These are phyloP conservation scores for Falco punctatus DNA, from an alignment of 2,113 vertebrate species.

Conservation along the genomic window DNA sequence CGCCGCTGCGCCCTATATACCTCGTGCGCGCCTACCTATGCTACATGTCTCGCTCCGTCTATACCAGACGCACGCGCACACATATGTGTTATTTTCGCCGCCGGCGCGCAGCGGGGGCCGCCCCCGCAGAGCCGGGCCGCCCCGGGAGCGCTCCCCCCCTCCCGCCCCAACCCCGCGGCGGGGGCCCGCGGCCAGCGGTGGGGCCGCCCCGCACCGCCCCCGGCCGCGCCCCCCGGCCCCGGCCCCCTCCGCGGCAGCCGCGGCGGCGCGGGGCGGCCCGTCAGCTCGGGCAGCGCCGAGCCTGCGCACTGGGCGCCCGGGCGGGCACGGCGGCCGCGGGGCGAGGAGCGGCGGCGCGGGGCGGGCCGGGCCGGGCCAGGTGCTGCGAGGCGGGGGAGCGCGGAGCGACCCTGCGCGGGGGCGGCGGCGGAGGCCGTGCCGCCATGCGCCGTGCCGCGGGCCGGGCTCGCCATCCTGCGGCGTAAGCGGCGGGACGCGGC, in stretches of 20 bases:
- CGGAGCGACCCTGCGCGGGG: not conserved
- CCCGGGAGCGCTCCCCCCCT: not conserved
- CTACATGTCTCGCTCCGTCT: too few relatives aligned
- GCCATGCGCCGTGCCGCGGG: slow-evolving; percentile 63
- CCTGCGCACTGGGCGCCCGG: too few relatives aligned
- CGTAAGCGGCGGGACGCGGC: slow-evolving; percentile 17
- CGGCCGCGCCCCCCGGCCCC: not conserved
- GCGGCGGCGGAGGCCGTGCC: slow-evolving; percentile 25
- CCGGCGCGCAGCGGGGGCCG: not conserved
- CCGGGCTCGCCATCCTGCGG: slow-evolving; percentile 11
- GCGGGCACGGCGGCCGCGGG: too few relatives aligned
- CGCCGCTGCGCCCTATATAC: not conserved
- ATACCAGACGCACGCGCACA: not conserved
- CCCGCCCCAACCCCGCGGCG: not conserved
- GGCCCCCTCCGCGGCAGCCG: too few relatives aligned
- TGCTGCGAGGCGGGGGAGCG: too few relatives aligned
- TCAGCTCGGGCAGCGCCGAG: too few relatives aligned
- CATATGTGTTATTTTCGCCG: not conserved
- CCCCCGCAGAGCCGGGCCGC: not conserved
- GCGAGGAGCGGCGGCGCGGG: too few relatives aligned
- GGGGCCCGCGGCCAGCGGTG: not conserved
- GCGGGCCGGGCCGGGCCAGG: too few relatives aligned
- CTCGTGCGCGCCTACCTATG: not conserved
- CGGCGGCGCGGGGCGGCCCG: not conserved
- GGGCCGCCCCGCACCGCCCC: not conserved